phyloP scores from a whole-genome alignment of 2,113 vertebrate genomes.

The Callaeas wilsoni region DNA sequence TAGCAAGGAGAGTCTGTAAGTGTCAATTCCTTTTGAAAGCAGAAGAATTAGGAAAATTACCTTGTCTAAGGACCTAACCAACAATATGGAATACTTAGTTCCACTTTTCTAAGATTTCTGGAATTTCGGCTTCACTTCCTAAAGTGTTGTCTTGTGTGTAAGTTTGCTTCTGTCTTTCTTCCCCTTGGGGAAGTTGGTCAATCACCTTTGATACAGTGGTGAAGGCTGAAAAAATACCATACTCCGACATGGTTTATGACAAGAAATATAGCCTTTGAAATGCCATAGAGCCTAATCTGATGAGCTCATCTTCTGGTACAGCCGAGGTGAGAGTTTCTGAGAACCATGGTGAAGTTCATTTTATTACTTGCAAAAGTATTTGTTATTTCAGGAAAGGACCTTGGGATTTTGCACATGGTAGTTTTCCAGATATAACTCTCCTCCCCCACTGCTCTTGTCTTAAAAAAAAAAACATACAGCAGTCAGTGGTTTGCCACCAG shows the following conservation, averaged over 20 bases:
- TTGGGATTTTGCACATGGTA: not conserved
- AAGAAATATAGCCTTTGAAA: not conserved
- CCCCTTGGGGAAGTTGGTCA: not conserved
- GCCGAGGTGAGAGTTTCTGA: not conserved
- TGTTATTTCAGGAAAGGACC: constrained; percentile 14
- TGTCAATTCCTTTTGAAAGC: not conserved
- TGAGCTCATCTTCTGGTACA: not conserved
- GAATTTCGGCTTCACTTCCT: not conserved
- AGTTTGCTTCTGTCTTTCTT: not conserved
- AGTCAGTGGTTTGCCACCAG: constrained; percentile 20
- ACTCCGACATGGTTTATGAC: not conserved
- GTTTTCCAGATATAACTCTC: not conserved
- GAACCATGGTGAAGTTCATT: not conserved
- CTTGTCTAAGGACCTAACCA: not conserved
- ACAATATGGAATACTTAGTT: not conserved
- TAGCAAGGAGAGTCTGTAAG: not conserved
- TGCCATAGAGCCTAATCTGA: not conserved
- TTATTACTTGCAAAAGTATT: not conserved
- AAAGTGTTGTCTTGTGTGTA: not conserved
- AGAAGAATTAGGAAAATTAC: not conserved
- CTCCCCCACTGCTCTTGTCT: not conserved
- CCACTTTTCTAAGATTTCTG: not conserved
- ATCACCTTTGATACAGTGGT: not conserved
- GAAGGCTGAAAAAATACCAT: not conserved
- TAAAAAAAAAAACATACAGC: not conserved